Evolutionary conservation across 2,797 vertebrate genomes (phyloP).

Genomic region (Gouania willdenowi): DNA sequence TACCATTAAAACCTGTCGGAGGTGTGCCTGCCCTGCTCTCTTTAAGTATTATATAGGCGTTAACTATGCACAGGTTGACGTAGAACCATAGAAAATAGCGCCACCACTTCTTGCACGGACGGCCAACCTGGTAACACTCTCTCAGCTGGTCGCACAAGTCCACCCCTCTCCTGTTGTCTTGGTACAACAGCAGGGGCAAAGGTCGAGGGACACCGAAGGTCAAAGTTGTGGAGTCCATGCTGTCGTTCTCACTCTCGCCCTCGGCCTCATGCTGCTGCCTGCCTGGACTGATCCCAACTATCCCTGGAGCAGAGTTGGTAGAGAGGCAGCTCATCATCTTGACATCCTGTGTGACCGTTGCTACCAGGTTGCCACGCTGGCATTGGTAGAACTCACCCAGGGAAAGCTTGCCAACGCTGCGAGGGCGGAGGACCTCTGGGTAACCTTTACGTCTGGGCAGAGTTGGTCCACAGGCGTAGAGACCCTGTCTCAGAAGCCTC

Average conservation of each 20-base stretch:
- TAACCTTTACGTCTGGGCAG: constrained; percentile 73
- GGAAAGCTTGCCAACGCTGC: constrained; percentile 76
- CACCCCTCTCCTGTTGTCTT: constrained; percentile 83
- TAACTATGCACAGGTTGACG: constrained; percentile 80
- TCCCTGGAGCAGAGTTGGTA: constrained; percentile 78
- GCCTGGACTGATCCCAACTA: constrained; percentile 78
- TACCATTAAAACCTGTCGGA: constrained; percentile 76
- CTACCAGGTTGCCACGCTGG: constrained; percentile 78
- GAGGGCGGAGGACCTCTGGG: constrained; percentile 74
- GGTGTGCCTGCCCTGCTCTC: constrained; percentile 73
- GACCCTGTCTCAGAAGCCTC: constrained; percentile 71
- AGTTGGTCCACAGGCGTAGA: constrained; percentile 78
- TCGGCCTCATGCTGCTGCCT: constrained; percentile 62
- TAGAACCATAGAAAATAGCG: constrained; percentile 85
- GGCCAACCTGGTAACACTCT: constrained; percentile 81
- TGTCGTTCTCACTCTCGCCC: constrained; percentile 60
- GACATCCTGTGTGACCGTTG: constrained; percentile 75
- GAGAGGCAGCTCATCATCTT: constrained; percentile 78
- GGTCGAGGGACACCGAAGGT: constrained; percentile 69
- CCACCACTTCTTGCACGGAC: constrained; percentile 84
- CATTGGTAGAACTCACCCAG: constrained; percentile 82
- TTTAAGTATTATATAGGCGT: constrained; percentile 77
- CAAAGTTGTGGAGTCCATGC: constrained; percentile 45
- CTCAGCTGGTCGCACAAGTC: constrained; percentile 81
- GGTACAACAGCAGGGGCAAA: constrained; percentile 77